Evolutionary conservation across 2,113 vertebrate species (phyloP).

Genomic region (Corvus moneduloides): DNA sequence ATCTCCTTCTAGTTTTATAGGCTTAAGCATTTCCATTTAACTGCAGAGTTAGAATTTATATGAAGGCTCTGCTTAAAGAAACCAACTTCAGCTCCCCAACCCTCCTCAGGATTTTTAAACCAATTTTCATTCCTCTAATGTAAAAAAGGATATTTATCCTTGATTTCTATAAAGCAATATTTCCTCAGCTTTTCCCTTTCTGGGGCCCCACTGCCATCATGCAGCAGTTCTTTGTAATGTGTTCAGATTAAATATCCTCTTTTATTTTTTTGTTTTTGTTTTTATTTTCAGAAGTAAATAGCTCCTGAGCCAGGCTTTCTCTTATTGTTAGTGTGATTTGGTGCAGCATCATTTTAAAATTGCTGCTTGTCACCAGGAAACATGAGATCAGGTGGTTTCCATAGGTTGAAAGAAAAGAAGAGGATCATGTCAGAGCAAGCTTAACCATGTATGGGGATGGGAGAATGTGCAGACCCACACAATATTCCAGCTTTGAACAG

Average conservation of each 20-base stretch:
- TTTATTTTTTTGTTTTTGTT: background rate
- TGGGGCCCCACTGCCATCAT: background rate
- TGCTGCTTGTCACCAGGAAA: background rate
- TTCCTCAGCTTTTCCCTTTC: constrained; percentile 40
- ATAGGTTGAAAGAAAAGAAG: background rate
- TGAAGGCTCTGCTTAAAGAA: constrained; percentile 11
- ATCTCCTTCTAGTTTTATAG: constrained; percentile 31
- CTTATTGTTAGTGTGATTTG: background rate
- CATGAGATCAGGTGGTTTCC: background rate
- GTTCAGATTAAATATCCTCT: constrained; percentile 20
- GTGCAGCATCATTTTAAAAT: background rate
- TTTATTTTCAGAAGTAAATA: constrained; percentile 24
- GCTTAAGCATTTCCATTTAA: constrained; percentile 43
- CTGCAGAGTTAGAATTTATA: constrained; percentile 3
- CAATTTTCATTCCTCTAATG: background rate
- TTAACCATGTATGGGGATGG: background rate
- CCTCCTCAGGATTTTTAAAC: constrained; percentile 9
- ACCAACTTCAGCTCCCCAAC: background rate
- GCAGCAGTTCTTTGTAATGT: background rate
- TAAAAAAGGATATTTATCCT: constrained; percentile 11
- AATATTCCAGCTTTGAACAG: background rate
- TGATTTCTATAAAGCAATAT: constrained; percentile 37
- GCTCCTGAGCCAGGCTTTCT: background rate
- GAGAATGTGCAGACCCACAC: background rate
- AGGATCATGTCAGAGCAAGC: background rate